Base-by-base conservation (phyloP, 2,113 vertebrate genomes). In the Pachyramphus minor region DNA sequence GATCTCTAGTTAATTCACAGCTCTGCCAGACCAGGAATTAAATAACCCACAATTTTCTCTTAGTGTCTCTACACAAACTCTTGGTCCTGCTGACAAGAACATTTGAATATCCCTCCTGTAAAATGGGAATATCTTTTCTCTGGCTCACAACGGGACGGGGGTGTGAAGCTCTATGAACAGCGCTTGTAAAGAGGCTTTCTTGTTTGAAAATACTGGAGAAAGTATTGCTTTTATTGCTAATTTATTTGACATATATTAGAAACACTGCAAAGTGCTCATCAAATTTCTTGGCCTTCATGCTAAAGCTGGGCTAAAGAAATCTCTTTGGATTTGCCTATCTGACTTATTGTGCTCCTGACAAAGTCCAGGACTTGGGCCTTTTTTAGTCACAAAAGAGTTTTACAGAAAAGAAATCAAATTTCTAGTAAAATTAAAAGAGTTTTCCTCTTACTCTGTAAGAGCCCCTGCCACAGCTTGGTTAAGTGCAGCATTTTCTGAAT, bases 401-500 rank as follows among this genome's bases (percentile, higher is more conserved):
- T 73, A 73, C 1, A 55, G 63, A 33, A 56, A 28, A 63, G 89
- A 91, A 79, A 37, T 8, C 4, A 76, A 22, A 56, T 71, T 80
- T 53, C 41, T 63, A 6, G 67, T 82, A 42, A 69, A 90, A 63
- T 76, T 13, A 85, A 9, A 71, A 47, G 12, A 58, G 11, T 13
- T 60, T 80, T 80, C 5, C n/a, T 45, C 98, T 97, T 96, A 98
- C 98, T 72, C 60, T 28, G 97, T 41, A 44, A 0, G 3, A 53
- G 39, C 52, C 55, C 98, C 98, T 1, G 98, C 5, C 50, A 98
- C 97, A 0, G 98, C 98, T 84, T 98, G 98, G 84, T 98, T 98
- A 28, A 98, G 45, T 22, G 89, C 71, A 75, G 98, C 95, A 6
- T 83, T 67, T 0, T 14, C 0, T 10, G 89, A 79, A 68, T 52